Conservation (phyloP, 2,888 invertebrate genomes). For the Callosobruchus maculatus region DNA sequence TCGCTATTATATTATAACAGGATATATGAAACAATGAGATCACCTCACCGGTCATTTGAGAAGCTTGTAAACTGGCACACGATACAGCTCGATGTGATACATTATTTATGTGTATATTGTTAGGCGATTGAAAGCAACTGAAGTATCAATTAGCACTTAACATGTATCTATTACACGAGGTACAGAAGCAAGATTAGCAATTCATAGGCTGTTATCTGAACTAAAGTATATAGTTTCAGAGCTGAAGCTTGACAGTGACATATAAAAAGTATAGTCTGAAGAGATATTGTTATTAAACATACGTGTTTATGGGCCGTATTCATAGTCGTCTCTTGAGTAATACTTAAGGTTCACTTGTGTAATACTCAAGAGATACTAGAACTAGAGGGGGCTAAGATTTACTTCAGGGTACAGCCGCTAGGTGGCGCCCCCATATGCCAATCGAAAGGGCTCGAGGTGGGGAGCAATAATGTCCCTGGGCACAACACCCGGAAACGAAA, state of each 20-base stretch:
- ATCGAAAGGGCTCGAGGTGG: too few relatives aligned
- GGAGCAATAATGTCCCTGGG: too few relatives aligned
- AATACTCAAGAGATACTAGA: not conserved
- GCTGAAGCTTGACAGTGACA: not conserved
- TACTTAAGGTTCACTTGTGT: too few relatives aligned
- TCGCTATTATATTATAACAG: too few relatives aligned
- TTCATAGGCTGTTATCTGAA: not conserved
- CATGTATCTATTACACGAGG: not conserved
- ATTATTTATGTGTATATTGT: not conserved
- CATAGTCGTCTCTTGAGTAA: too few relatives aligned
- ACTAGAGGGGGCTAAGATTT: too few relatives aligned
- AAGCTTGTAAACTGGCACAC: conserved; percentile 5
- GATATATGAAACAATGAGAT: not conserved
- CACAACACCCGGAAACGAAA: too few relatives aligned
- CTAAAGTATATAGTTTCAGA: not conserved
- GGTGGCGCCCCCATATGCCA: too few relatives aligned
- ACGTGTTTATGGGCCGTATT: too few relatives aligned
- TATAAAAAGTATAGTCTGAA: not conserved
- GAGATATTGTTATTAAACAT: not conserved
- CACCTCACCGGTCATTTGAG: not conserved
- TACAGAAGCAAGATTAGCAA: not conserved
- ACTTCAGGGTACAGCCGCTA: too few relatives aligned
- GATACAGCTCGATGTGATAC: not conserved
- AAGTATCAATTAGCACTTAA: not conserved
- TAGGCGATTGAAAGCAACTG: not conserved